Base-by-base conservation (phyloP, 2,888 invertebrate species). In the Lepidochrysops patricia region DNA sequence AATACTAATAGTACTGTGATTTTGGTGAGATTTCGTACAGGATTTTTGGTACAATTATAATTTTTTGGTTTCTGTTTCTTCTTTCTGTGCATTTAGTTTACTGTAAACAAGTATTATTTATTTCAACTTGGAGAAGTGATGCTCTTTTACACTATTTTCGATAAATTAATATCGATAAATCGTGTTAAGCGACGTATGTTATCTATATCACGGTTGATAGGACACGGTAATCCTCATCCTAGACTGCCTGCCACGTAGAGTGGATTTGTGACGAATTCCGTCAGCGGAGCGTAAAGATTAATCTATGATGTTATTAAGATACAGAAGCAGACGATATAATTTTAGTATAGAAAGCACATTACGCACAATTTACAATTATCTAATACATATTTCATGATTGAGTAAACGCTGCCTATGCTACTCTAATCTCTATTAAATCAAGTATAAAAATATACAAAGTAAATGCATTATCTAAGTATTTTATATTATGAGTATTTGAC, bases 161-260 rank as follows among this genome's bases (percentile, higher is more conserved):
- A 43, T 58, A 67, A 66, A 62, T 60, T 64, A 63, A 66, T 64
- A 66, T 61, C 58, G 64, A 66, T 67, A 63, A 64, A 27, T 35
- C 60, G 54, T 75, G 70, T 69, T 72, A 71, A 69, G 68, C 72
- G 68, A 68, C 67, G 70, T 65, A 65, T 67, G 72, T 72, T 80
- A 80, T 82, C 81, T 73, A 61, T 65, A 65, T 70, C 70, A 77
- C 73, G 74, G 69, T 65, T 77, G 77, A 75, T 73, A 70, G 71
- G 69, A 67, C 69, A 68, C 65, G 61, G 65, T 81, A 83, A 85
- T 85, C 84, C 79, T 68, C 71, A 72, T 75, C 74, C 76, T 74
- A 71, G 70, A 69, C 67, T 58, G 67, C 74, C 75, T 76, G 74
- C 71, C 79, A 81, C 80, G 82, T 77, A 70, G 69, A 67, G 63